A percentile compares a stretch with the other conserved stretches of the same genome.
Evolutionary conservation across 2,888 invertebrate species (phyloP).

Genomic region (Merodon equestris): DNA sequence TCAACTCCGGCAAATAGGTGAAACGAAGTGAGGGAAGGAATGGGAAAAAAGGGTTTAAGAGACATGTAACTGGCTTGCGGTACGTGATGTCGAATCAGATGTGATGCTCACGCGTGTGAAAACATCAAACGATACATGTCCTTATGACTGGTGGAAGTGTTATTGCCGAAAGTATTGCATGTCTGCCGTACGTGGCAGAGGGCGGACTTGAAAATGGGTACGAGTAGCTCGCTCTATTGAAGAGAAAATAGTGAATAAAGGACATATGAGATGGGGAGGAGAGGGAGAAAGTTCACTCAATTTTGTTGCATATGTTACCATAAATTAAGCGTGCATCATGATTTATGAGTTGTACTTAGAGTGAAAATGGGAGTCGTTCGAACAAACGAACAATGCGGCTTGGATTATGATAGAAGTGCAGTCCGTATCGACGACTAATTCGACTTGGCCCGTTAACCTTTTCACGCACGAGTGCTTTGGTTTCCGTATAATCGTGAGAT

Average conservation of each 20-base stretch:
- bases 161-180: constrained; percentile 21
- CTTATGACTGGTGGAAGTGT: constrained; percentile 35
- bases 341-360: constrained; percentile 40
- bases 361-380: background rate
- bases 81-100: constrained; percentile 78
- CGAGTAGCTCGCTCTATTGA: constrained; percentile 32
- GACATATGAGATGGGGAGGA: constrained; percentile 9
- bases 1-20: constrained; percentile 26
- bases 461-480: too few relatives aligned
- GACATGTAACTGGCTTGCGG: constrained; percentile 70
- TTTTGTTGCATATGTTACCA: constrained; percentile 57
- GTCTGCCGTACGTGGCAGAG: background rate
- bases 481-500: too few relatives aligned
- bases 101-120: constrained; percentile 79
- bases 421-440: too few relatives aligned
- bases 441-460: too few relatives aligned
- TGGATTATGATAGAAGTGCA: too few relatives aligned
- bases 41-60: constrained; percentile 59
- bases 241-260: constrained; percentile 43
- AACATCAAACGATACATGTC: constrained; percentile 73
- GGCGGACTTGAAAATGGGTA: constrained; percentile 36
- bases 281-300: constrained; percentile 43
- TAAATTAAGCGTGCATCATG: constrained; percentile 58
- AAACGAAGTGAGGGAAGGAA: too few relatives aligned
- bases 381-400: too few relatives aligned